Percentiles rank a stretch among this genome's conserved stretches.
Evolutionary conservation across 2,797 vertebrate genomes (phyloP).

Genomic region (Sebastiscus albofasciatus): DNA sequence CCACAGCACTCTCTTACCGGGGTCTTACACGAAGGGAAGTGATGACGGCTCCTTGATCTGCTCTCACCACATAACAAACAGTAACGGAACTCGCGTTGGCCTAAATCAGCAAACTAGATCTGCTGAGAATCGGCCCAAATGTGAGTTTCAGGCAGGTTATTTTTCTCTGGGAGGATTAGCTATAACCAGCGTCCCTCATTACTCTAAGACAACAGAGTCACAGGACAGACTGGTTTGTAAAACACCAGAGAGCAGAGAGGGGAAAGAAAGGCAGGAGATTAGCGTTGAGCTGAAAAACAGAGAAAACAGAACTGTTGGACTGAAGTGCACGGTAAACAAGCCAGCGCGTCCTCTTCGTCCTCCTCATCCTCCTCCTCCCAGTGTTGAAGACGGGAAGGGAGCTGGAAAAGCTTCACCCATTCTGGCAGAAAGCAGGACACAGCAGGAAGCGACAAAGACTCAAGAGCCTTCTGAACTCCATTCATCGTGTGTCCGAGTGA

Average conservation of each 20-base stretch:
- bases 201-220: slow-evolving; percentile 40
- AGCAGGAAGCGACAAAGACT: neutral
- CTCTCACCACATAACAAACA: slow-evolving; percentile 38
- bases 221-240: slow-evolving; percentile 37
- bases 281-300: neutral
- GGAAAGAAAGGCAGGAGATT: neutral
- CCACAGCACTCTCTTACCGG: slow-evolving; percentile 53
- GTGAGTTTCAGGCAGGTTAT: slow-evolving; percentile 1
- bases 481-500: neutral
- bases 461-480: neutral
- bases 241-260: neutral
- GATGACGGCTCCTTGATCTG: slow-evolving; percentile 56
- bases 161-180: slow-evolving; percentile 45
- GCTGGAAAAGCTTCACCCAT: neutral
- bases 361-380: neutral
- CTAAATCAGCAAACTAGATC: neutral
- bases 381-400: neutral
- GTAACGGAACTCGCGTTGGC: neutral
- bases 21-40: slow-evolving; percentile 47
- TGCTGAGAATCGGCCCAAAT: neutral
- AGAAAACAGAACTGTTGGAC: neutral
- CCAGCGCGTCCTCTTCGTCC: neutral
- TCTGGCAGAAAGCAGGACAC: neutral
- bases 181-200: slow-evolving; percentile 50
- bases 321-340: neutral